These are phyloP conservation scores for Hydriomena furcata DNA, from an alignment of 2,888 invertebrate species.

Conservation along the genomic window DNA sequence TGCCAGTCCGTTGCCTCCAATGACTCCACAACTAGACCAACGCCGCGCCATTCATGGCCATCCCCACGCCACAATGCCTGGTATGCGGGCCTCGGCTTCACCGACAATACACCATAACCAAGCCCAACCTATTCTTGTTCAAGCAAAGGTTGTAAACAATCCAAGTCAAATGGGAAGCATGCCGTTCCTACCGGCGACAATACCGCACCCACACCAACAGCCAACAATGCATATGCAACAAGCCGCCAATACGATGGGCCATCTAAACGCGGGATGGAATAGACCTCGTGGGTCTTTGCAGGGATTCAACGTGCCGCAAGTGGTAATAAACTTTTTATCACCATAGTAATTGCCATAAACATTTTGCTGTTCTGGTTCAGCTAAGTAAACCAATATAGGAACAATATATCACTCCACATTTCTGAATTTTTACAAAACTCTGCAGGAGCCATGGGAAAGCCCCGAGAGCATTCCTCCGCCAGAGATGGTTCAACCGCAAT, in stretches of 20 bases:
- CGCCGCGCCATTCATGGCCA: constrained; percentile 58
- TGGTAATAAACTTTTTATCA: no score
- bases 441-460: constrained; percentile 60
- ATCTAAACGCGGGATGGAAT: constrained; percentile 58
- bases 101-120: constrained; percentile 21
- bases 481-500: constrained; percentile 32
- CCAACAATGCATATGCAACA: constrained; percentile 41
- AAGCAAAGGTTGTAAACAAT: constrained; percentile 46
- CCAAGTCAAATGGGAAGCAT: constrained; percentile 62
- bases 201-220: constrained; percentile 43
- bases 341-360: no score
- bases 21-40: constrained; percentile 46
- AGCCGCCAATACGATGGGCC: constrained; percentile 57
- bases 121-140: constrained; percentile 48
- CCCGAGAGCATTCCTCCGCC: constrained; percentile 41
- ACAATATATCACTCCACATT: no score
- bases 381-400: no score
- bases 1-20: constrained; percentile 64
- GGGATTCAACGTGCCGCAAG: constrained; percentile 61
- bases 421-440: no score
- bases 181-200: constrained; percentile 63
- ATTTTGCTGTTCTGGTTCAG: no score
- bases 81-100: constrained; percentile 22
- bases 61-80: constrained; percentile 27
- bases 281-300: constrained; percentile 61